phyloP scores from a whole-genome alignment of 35 echinoderm and acorn worm genomes.

The Nesometra sesokonis region DNA sequence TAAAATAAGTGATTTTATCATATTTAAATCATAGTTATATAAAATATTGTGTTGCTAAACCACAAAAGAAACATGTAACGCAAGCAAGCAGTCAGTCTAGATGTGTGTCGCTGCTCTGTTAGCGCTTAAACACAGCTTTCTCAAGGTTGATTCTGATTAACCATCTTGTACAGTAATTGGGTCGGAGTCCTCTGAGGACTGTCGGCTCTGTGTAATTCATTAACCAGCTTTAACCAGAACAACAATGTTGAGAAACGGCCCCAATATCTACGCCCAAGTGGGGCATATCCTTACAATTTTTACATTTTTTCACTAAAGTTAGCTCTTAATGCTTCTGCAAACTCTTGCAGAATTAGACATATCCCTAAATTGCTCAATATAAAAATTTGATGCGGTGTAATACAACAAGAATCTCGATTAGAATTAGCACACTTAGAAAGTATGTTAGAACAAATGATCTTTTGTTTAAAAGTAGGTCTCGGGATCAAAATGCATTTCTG shows the following conservation, averaged over 20 bases:
- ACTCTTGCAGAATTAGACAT: background rate
- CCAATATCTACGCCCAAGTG: no score
- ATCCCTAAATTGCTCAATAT: background rate
- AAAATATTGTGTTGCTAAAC: no score
- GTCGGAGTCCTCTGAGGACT: background rate
- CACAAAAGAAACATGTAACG: no score
- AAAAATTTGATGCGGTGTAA: background rate
- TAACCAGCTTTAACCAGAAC: background rate
- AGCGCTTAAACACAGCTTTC: background rate
- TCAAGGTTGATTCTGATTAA: background rate
- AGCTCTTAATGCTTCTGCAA: no score
- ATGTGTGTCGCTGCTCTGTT: no score
- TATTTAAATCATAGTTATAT: no score
- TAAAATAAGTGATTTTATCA: no score
- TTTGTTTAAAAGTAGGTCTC: background rate
- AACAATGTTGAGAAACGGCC: no score
- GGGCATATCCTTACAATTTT: no score
- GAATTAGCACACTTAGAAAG: background rate
- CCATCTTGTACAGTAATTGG: background rate
- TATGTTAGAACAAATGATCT: background rate
- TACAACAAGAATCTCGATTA: background rate
- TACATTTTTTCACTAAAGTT: no score
- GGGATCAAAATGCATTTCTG: no score
- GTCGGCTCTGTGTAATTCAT: background rate
- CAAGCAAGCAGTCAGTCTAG: no score